Base-by-base conservation (phyloP, 2,113 vertebrate genomes). In the Pomatorhinus ruficollis region DNA sequence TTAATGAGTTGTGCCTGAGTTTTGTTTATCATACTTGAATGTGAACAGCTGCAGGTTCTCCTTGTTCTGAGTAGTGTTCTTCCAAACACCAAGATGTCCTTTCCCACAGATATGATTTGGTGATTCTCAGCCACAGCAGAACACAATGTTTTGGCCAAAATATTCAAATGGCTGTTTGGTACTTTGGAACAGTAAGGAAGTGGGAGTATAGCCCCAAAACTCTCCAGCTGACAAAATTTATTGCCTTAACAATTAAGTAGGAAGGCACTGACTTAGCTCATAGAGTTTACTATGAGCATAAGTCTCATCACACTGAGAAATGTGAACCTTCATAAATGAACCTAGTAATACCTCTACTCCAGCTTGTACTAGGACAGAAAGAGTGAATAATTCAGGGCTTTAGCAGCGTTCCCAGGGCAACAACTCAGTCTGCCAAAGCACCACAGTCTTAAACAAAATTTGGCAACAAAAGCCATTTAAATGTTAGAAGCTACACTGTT, bases 31-130 rank as follows among this genome's bases (percentile, higher is more conserved):
- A 7, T 4, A 45, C 14, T 18, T 40, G n/a, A 19, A 49, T 30
- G 27, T 9, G 12, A 65, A 24, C 37, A 17, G 12, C 45, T 47
- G 49, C 33, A 27, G 39, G 27, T 23, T 53, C 30, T 45, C 40
- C 21, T 64, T 37, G 27, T 45, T 74, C 47, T 20, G 40, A 33
- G 35, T 5, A 4, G 10, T 5, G 9, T 12, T 56, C 49, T 77
- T 65, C 8, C 45, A 49, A 45, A 54, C 27, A 52, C 13, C 4
- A 33, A 37, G 40, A 65, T 17, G 10, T 47, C 27, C 23, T 27
- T 64, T 77, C 18, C 9, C 5, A 30, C 19, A 30, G 6, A 5
- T 7, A 15, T 0, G 0, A 16, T 25, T 30, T 33, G 13, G 44
- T 27, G 49, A 64, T 37, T 57, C 57, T 25, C 53, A 47, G 44